Base-by-base conservation (phyloP, 2,888 invertebrate species). In the Pollenia angustigena region DNA sequence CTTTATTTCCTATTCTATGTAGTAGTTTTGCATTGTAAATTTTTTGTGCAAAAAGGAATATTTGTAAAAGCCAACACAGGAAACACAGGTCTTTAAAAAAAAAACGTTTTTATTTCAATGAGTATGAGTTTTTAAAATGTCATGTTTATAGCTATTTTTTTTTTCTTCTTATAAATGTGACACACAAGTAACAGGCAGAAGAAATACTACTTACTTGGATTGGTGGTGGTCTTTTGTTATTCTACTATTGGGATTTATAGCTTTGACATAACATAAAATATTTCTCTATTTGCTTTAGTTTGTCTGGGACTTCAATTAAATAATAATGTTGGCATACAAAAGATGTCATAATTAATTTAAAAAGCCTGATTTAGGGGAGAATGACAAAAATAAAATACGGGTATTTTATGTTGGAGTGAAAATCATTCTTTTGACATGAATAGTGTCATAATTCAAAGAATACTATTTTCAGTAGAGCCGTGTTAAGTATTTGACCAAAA, bases 331-430 rank as follows among this genome's bases (percentile, higher is more conserved):
- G 32, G 68, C 81, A 75, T 68, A 81, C 75, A 81, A 80, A 78
- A 84, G 74, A 84, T 84, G 74, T 84, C 79, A 74, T 79, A 84
- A 84, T 84, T 74, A 74, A 84, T 79, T 79, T 79, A 79, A 54
- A 84, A 74, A 40, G n/a, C 23, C 66, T 60, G 79, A 62, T 83
- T 78, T 76, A 56, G 66, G 64, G 50, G 50, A 42, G 54, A 66
- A 81, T 8, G 14, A 54, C 52, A 32, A 32, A 32, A 32, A 32
- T 32, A 32, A 32, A 32, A 32, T 32, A 32, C 32, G 32, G 32
- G 32, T 32, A 32, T 32, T 6, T 32, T 32, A 32, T 32, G 4
- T 32, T 32, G 6, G 6, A 4, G 32, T 6, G 6, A 0, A 32
- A 32, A 6, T 32, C 32, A 6, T 32, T 32, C 32, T 32, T 32